Conservation (phyloP, 2,888 invertebrate genomes). For the Subacronicta megacephala region DNA sequence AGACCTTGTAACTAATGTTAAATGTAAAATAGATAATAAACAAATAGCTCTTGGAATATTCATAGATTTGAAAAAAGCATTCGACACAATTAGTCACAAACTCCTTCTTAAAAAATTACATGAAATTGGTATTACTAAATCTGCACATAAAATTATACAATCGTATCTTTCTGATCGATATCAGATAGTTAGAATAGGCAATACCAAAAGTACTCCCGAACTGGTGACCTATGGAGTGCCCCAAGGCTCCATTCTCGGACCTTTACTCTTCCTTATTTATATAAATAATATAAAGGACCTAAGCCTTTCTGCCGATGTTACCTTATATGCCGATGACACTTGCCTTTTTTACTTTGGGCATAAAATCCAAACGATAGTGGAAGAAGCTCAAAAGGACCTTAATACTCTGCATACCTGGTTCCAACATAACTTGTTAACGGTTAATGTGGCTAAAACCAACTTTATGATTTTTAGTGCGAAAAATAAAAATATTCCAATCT, state of each 20-base stretch:
- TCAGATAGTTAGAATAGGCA: conserved; percentile 1
- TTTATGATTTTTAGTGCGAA: conserved; percentile 1
- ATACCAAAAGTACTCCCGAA: not conserved
- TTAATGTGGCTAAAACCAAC: no score
- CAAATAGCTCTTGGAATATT: no score
- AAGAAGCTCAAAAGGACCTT: not conserved
- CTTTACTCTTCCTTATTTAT: no score
- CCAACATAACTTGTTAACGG: not conserved
- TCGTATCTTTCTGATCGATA: not conserved
- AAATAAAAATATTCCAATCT: not conserved
- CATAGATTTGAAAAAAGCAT: no score
- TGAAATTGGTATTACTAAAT: conserved; percentile 1
- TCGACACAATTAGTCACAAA: no score
- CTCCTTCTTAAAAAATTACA: no score
- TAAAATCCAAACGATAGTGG: not conserved
- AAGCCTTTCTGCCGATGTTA: not conserved
- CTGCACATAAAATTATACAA: not conserved
- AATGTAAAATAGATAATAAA: no score
- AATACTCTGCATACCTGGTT: not conserved
- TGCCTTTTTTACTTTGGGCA: no score
- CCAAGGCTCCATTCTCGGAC: not conserved
- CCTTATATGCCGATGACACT: not conserved
- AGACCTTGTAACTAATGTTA: no score
- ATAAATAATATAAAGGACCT: conserved; percentile 2
- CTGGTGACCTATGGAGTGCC: not conserved